Base-by-base conservation (phyloP, 2,797 vertebrate species). In the Anabacerthia variegaticeps region DNA sequence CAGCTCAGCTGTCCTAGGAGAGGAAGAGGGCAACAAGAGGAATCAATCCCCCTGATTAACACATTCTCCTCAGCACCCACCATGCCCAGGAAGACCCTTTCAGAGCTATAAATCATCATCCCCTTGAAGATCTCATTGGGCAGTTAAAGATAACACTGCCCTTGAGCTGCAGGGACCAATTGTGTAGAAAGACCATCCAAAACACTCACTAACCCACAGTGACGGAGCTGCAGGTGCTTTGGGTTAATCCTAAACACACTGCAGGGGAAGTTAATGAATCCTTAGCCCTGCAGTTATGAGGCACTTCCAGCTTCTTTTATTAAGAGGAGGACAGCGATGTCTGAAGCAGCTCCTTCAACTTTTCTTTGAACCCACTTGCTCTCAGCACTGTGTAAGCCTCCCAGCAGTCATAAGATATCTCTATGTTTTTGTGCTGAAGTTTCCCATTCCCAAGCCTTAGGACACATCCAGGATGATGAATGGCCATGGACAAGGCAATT, bases 401-500 rank as follows among this genome's bases (percentile, higher is more conserved):
- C 23, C 15, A 23, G 28, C 1, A 36, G 20, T 10, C 30, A 32
- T 19, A 55, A 51, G 32, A 27, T 52, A 14, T 36, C 3, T 41
- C 36, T 52, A 12, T 2, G 1, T 9, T 17, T 27, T 10, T 12
- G 10, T 36, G 22, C 56, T 19, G 26, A 19, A 17, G 20, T 55
- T 66, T 85, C 26, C 55, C 7, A 6, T 7, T 21, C 12, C 14
- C 21, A 73, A 30, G 13, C 26, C 52, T 20, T 11, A 23, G 52
- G 28, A 44, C 6, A 7, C 17, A 2, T 32, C 34, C 39, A 52
- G 37, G 24, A 10, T 58, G 51, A 23, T 7, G 23, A 63, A 27
- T 1, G 2, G 14, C n/a, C 30, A 7, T 1, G 7, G 32, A 23
- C 7, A 55, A 24, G 22, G n/a, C 28, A 73, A 4, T 0, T 12